A percentile compares a stretch with the other conserved stretches of the same genome.
Conservation (phyloP, 2,797 vertebrate species). For the Calcarius lapponicus region DNA sequence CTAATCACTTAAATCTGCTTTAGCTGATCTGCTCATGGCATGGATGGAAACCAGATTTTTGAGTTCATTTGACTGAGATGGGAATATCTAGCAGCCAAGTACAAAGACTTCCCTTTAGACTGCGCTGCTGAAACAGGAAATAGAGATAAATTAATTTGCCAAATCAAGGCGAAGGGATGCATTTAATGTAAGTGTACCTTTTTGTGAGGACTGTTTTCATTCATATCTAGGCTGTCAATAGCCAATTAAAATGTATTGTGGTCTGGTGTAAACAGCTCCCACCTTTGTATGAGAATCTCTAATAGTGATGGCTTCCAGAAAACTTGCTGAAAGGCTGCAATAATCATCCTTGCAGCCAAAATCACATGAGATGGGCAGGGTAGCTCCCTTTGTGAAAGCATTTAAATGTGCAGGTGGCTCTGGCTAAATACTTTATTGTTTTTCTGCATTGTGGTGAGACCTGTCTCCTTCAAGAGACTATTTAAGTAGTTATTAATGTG, state of each 20-base stretch:
- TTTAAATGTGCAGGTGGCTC: background rate
- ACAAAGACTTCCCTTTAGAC: background rate
- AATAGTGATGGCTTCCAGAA: background rate
- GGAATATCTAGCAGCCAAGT: background rate
- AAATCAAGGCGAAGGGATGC: background rate
- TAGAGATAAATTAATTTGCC: background rate
- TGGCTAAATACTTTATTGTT: background rate
- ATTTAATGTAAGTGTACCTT: background rate
- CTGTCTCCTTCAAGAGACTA: background rate
- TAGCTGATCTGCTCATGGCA: conserved; percentile 35
- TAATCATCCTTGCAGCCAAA: background rate
- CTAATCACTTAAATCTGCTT: conserved; percentile 61
- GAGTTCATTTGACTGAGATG: background rate
- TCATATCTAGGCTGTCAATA: background rate
- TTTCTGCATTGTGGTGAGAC: background rate
- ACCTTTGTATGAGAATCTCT: background rate
- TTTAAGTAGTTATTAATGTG: background rate
- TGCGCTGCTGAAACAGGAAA: background rate
- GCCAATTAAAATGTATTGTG: background rate
- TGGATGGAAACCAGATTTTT: conserved; percentile 29
- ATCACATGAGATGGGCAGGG: background rate
- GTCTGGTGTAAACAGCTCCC: background rate
- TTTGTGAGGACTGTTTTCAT: background rate
- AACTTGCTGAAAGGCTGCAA: background rate
- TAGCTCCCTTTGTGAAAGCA: background rate